These are phyloP conservation scores for Dendroctonus valens DNA, from an alignment of 1,140 invertebrate genomes.

Conservation along the genomic window DNA sequence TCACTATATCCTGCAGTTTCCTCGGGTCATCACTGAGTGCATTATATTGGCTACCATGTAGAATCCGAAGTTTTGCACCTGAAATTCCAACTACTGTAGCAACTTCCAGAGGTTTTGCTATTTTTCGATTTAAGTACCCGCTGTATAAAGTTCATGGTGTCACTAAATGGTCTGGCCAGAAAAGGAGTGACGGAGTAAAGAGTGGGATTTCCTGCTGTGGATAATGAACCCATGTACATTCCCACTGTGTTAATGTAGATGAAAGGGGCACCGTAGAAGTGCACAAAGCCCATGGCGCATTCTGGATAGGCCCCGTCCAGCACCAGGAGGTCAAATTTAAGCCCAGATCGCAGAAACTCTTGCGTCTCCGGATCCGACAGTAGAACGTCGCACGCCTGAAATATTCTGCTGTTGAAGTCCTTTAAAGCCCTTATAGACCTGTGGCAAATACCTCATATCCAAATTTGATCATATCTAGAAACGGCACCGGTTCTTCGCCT, in stretches of 20 bases:
- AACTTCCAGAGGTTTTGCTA: no score
- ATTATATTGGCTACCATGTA: slow-evolving; percentile 50
- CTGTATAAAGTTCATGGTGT: slow-evolving; percentile 67
- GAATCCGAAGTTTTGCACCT: slow-evolving; percentile 35
- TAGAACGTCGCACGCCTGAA: slow-evolving; percentile 68
- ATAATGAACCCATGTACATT: slow-evolving; percentile 66
- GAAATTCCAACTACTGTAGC: slow-evolving; percentile 5
- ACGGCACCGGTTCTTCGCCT: slow-evolving; percentile 67
- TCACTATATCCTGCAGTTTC: slow-evolving; percentile 56
- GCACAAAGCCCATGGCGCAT: slow-evolving; percentile 69
- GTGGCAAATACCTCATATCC: slow-evolving; percentile 62
- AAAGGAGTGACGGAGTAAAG: slow-evolving; percentile 72
- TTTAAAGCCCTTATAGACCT: background rate
- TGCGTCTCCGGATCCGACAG: slow-evolving; percentile 64
- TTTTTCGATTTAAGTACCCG: slow-evolving; percentile 46
- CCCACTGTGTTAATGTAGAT: slow-evolving; percentile 79
- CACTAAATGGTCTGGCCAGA: slow-evolving; percentile 65
- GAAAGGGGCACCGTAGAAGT: slow-evolving; percentile 68
- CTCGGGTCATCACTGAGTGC: slow-evolving; percentile 50
- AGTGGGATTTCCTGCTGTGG: slow-evolving; percentile 66
- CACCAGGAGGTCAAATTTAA: slow-evolving; percentile 66
- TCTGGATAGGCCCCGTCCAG: slow-evolving; percentile 76
- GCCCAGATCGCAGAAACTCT: slow-evolving; percentile 57
- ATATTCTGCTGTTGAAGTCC: slow-evolving; percentile 15
- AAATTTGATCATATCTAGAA: slow-evolving; percentile 68